Evolutionary conservation across 2,113 vertebrate genomes (phyloP).

Genomic region (Bubo blakistoni): DNA sequence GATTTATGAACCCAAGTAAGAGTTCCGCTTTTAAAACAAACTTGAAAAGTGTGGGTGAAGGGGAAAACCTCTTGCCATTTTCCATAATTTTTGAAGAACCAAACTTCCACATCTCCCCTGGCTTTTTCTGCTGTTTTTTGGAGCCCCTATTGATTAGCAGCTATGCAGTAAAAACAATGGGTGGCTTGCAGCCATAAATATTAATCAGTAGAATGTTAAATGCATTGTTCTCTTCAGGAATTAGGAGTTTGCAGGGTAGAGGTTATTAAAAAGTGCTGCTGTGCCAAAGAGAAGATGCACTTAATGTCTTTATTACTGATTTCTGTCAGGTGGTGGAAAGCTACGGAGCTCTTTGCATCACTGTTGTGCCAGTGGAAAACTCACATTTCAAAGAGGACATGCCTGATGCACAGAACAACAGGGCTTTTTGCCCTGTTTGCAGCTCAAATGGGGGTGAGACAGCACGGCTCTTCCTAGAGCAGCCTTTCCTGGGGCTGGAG

Average conservation of each 20-base stretch:
- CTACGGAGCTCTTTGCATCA: accelerated
- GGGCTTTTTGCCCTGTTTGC: background rate
- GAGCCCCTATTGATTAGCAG: background rate
- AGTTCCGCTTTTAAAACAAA: background rate
- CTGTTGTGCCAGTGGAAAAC: background rate
- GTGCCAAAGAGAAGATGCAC: background rate
- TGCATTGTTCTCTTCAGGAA: background rate
- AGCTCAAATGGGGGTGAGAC: background rate
- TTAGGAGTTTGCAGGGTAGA: background rate
- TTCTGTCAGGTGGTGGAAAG: background rate
- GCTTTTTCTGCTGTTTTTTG: background rate
- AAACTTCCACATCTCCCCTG: background rate
- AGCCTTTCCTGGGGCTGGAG: background rate
- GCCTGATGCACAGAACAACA: background rate
- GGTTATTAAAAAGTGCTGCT: background rate
- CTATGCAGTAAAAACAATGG: constrained; percentile 14
- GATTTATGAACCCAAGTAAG: background rate
- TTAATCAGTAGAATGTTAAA: constrained; percentile 36
- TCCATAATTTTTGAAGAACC: background rate
- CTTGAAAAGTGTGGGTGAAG: background rate
- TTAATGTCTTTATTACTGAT: background rate
- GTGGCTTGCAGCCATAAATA: constrained; percentile 37
- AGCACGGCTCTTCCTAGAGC: accelerated
- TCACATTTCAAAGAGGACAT: background rate
- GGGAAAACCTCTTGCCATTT: background rate